A percentile compares a stretch with the other conserved stretches of the same genome.
These are phyloP conservation scores for Alces alces DNA, from an alignment of 2,113 vertebrate genomes.

Conservation along the genomic window DNA sequence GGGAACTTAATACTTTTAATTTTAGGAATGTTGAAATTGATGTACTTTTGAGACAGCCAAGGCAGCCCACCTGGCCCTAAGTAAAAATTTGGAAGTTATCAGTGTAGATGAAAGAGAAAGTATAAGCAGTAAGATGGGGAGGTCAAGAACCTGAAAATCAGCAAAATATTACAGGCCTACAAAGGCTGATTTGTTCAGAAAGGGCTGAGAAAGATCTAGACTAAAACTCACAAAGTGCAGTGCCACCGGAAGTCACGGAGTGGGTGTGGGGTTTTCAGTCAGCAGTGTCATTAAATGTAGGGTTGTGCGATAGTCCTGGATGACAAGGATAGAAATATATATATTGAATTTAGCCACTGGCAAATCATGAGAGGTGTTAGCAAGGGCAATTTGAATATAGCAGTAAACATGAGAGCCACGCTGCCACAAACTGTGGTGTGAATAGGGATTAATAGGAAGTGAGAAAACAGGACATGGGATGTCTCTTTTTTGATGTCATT, in stretches of 20 bases:
- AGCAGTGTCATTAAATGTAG: not conserved
- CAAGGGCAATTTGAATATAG: not conserved
- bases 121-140: not conserved
- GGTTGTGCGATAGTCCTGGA: not conserved
- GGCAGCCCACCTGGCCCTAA: not conserved
- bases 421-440: not conserved
- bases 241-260: not conserved
- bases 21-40: not conserved
- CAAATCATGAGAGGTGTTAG: not conserved
- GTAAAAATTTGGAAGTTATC: not conserved
- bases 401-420: not conserved
- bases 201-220: not conserved
- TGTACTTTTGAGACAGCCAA: not conserved
- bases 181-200: not conserved
- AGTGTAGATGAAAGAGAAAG: not conserved
- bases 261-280: not conserved
- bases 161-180: not conserved
- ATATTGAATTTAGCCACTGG: not conserved
- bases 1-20: not conserved
- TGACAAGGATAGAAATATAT: not conserved
- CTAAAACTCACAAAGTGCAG: not conserved
- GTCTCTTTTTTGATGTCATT: not conserved
- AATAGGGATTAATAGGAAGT: not conserved
- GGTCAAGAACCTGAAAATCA: not conserved
- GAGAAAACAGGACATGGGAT: not conserved